Conservation (phyloP, 30 jellyfish, hydroid and myxozoan species). For the Hydractinia symbiolongicarpus region DNA sequence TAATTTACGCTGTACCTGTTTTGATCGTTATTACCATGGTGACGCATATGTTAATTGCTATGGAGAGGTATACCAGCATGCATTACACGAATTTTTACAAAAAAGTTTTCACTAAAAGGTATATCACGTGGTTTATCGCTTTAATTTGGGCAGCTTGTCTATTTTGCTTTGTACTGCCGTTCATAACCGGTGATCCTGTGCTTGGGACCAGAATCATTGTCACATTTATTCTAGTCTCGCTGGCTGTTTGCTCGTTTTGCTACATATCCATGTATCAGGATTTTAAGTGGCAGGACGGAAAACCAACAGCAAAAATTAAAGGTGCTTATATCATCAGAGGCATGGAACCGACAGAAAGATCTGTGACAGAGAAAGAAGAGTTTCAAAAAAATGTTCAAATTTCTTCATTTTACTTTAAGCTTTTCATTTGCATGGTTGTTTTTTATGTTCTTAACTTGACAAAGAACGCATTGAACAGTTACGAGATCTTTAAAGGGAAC, state of each 20-base stretch:
- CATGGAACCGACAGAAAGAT: constrained; percentile 10
- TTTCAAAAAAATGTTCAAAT: constrained; percentile 2
- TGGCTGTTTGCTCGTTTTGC: constrained; percentile 30
- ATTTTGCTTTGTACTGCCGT: constrained; percentile 22
- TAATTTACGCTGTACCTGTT: constrained; percentile 33
- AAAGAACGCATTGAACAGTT: constrained; percentile 10
- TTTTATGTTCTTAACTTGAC: constrained; percentile 16
- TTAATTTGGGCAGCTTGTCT: constrained; percentile 18
- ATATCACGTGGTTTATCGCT: constrained; percentile 23
- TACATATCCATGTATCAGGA: constrained; percentile 37
- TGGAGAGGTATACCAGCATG: constrained; percentile 13
- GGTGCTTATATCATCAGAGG: constrained; percentile 29
- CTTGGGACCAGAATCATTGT: constrained; percentile 22
- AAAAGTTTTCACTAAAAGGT: constrained; percentile 22
- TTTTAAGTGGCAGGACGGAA: constrained; percentile 23
- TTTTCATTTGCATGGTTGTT: constrained; percentile 22
- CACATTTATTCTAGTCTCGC: constrained; percentile 17
- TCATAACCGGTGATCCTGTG: constrained; percentile 28
- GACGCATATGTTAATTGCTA: constrained; percentile 26
- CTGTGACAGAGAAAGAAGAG: constrained; percentile 1
- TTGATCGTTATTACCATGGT: constrained; percentile 25
- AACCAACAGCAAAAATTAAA: constrained; percentile 28
- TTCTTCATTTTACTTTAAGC: constrained; percentile 15
- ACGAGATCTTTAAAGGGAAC: constrained; percentile 24
- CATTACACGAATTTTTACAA: constrained; percentile 12